Percentiles rank a stretch among this genome's conserved stretches.
These are phyloP conservation scores for Uria lomvia DNA, from an alignment of 2,113 vertebrate genomes.

Conservation along the genomic window DNA sequence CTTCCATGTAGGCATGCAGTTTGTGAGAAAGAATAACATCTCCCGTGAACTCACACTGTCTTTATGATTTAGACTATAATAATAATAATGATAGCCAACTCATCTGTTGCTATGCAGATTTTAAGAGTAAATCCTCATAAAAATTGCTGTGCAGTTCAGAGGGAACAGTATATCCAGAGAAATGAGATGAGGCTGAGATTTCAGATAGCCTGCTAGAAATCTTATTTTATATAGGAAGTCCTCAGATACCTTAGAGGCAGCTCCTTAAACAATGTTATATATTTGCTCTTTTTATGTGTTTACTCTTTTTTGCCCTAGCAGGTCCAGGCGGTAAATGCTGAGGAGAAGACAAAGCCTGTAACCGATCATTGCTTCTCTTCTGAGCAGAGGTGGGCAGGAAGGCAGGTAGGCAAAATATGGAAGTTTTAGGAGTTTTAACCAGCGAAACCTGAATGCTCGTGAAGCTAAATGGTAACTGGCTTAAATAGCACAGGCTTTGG, in stretches of 20 bases:
- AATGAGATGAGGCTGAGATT: not conserved
- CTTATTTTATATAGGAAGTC: not conserved
- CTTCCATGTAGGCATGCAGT: not conserved
- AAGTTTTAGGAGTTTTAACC: not conserved
- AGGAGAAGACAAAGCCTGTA: not conserved
- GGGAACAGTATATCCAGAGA: not conserved
- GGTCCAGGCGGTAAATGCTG: not conserved
- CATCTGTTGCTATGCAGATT: not conserved
- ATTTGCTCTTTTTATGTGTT: not conserved
- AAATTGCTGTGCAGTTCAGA: not conserved
- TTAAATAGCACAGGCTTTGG: not conserved
- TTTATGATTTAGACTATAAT: not conserved
- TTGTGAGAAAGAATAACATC: not conserved
- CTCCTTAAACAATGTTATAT: not conserved
- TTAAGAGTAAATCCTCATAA: not conserved
- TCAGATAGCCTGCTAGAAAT: not conserved
- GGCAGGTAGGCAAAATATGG: not conserved
- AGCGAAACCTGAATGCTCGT: not conserved
- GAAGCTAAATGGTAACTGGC: not conserved
- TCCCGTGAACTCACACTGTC: not conserved
- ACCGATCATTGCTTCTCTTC: not conserved
- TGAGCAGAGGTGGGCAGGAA: not conserved
- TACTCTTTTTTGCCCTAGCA: not conserved
- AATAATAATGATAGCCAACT: not conserved
- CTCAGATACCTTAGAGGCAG: not conserved